Conservation (phyloP, 2,888 invertebrate species). For the Lasioglossum lativentre region DNA sequence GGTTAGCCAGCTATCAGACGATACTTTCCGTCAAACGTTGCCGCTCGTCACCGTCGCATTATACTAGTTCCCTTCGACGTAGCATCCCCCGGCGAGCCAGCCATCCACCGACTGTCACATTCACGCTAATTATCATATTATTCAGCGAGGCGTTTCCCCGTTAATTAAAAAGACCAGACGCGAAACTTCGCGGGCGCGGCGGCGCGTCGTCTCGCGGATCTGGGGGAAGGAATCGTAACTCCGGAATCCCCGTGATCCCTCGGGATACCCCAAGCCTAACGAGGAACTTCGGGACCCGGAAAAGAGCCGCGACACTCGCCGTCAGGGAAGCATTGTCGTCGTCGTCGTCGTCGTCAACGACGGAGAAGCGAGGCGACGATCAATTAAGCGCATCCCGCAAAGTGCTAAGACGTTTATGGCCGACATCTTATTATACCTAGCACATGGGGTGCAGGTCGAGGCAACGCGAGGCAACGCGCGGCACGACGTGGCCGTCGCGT, state of each 20-base stretch:
- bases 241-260: slow-evolving; percentile 18
- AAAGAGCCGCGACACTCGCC: slow-evolving; percentile 52
- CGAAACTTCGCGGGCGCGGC: slow-evolving; percentile 2
- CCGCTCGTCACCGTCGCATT: background rate
- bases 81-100: background rate
- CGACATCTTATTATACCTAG: slow-evolving; percentile 81
- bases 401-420: slow-evolving; percentile 83
- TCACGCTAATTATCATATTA: slow-evolving; percentile 27
- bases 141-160: slow-evolving; percentile 4
- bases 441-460: slow-evolving; percentile 54
- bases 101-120: slow-evolving; percentile 10
- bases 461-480: slow-evolving; percentile 14
- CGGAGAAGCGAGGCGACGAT: slow-evolving; percentile 71
- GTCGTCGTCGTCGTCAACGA: slow-evolving; percentile 17
- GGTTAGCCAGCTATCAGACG: background rate
- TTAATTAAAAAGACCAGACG: slow-evolving; percentile 16
- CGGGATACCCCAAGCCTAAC: slow-evolving; percentile 12
- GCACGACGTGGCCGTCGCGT: too few species aligned
- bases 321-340: slow-evolving; percentile 43
- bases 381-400: slow-evolving; percentile 82
- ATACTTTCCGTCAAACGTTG: background rate
- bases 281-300: slow-evolving; percentile 27
- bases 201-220: background rate
- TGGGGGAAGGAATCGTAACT: background rate
- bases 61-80: slow-evolving; percentile 6